Evolutionary conservation across 1,140 invertebrate species (phyloP), one percentile per base, ranked within the genome.

Genomic region (Musca domestica): DNA sequence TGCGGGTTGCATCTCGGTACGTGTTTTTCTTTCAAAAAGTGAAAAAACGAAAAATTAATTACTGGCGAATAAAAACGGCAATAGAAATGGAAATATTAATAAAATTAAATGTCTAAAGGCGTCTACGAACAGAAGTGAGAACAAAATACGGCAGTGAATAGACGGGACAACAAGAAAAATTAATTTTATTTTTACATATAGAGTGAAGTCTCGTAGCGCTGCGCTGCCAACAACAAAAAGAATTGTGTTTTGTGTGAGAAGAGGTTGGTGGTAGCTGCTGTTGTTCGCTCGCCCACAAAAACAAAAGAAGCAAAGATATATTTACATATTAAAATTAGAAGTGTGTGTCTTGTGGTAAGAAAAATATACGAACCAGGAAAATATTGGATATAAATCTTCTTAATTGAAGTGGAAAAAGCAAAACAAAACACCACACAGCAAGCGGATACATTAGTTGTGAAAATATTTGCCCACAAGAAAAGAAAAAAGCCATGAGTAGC

Each of bases 401-500:
- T 41, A 41, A 41, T 5, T 10, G 4, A 41, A 5, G n/a, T n/a
- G n/a, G n/a, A n/a, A n/a, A n/a, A 41, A 12, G 34, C 2, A 10
- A 10, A 41, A n/a, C n/a, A 5, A 41, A 9, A 41, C 34, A 41
- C 34, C 10, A 41, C 10, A 41, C 34, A 30, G 10, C 34, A 41
- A 41, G 6, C 6, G 12, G 6, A 41, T 41, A 5, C 34, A 41
- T 51, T 22, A 51, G 17, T 19, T 51, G 49, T 22, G 22, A 51
- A 22, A 51, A 51, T 20, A 51, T 51, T 51, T 19, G 3, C 17
- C 17, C 49, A 51, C 49, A 19, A 22, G n/a, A n/a, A n/a, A n/a
- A 51, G 22, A 3, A 51, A 22, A 2, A 2, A 27, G 48, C 52
- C 52, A 80, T 80, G 77, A 80, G 77, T 74, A 78, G 76, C 72